phyloP scores from a whole-genome alignment of 35 echinoderm and acorn worm species.

The Acanthaster planci region DNA sequence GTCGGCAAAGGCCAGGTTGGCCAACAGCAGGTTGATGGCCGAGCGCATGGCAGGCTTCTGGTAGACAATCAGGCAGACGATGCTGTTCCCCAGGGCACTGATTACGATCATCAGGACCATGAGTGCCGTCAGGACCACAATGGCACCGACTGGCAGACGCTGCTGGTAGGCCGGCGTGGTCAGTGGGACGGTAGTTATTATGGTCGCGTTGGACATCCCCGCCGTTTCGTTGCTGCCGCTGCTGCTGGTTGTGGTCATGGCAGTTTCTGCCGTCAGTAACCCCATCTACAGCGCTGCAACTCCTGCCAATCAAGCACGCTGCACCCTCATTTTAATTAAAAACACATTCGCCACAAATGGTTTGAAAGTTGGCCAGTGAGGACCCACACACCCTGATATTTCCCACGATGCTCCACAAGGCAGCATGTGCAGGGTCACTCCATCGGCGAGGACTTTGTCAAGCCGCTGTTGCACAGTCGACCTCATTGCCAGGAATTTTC shows the following conservation, averaged over 20 bases:
- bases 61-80: conserved; percentile 98
- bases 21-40: conserved; percentile 96
- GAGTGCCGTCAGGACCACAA: conserved; percentile 51
- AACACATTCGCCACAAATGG: too few species aligned
- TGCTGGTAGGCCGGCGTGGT: background rate
- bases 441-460: too few species aligned
- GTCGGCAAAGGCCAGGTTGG: conserved; percentile 96
- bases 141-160: conserved; percentile 26
- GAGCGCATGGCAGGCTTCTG: conserved; percentile 98
- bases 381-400: too few species aligned
- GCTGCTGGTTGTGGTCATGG: background rate
- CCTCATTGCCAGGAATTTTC: too few species aligned
- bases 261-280: background rate
- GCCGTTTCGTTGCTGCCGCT: background rate
- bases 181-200: background rate
- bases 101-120: conserved; percentile 91
- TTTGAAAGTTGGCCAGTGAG: too few species aligned
- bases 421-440: too few species aligned
- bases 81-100: conserved; percentile 88
- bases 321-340: too few species aligned
- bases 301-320: too few species aligned
- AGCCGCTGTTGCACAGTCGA: too few species aligned
- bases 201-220: background rate
- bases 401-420: too few species aligned
- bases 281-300: background rate